Evolutionary conservation across 2,113 vertebrate species (phyloP).

Genomic region (Bujurquina vittata): DNA sequence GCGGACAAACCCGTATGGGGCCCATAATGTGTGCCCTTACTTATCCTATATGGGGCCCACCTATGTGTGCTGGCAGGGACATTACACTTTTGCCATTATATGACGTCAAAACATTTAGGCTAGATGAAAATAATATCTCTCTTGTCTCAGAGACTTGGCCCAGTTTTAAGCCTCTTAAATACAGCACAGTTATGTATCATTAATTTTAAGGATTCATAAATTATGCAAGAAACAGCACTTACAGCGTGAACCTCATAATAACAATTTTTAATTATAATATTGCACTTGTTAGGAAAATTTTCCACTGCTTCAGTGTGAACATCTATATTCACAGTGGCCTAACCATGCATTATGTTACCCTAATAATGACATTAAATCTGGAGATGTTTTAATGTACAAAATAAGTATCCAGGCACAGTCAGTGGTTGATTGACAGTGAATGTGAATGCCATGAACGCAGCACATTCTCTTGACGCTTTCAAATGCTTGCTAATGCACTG

Average conservation of each 20-base stretch:
- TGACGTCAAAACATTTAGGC: not conserved
- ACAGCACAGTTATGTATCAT: not conserved
- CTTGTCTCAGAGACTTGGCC: not conserved
- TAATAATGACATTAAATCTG: slow-evolving; percentile 23
- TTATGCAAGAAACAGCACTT: not conserved
- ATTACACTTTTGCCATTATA: not conserved
- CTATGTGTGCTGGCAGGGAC: too few species aligned
- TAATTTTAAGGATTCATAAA: not conserved
- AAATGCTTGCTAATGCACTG: slow-evolving; percentile 44
- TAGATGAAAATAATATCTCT: not conserved
- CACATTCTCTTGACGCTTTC: slow-evolving; percentile 18
- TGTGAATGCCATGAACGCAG: slow-evolving; percentile 3
- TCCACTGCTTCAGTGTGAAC: not conserved
- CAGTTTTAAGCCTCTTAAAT: not conserved
- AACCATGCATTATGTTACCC: slow-evolving; percentile 7
- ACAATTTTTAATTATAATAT: not conserved
- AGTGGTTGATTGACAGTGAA: slow-evolving; percentile 31
- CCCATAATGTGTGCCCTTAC: too few species aligned
- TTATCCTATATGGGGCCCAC: too few species aligned
- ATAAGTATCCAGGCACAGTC: slow-evolving; percentile 9
- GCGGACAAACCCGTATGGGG: too few species aligned
- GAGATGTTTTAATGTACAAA: slow-evolving; percentile 42
- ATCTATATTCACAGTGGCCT: not conserved
- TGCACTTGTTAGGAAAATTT: not conserved
- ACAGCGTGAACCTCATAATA: not conserved